Evolutionary conservation across 2,113 vertebrate genomes (phyloP), one percentile per base, ranked within the genome.

Genomic region (Ramphastos sulfuratus): DNA sequence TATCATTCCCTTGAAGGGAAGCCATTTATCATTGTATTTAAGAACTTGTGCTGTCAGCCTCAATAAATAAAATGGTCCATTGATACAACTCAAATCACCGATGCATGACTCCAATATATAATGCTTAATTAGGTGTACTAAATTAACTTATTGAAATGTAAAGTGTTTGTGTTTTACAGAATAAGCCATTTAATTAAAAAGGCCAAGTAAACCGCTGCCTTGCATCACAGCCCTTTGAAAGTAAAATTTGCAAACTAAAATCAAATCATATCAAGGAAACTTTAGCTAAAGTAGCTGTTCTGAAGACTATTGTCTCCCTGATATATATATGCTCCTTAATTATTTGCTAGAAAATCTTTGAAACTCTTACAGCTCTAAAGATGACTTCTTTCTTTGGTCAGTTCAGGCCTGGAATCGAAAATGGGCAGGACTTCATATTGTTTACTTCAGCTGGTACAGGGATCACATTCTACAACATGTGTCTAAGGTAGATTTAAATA

Each of bases 21-120:
- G 77, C 90, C 8, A 97, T 98, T 98, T 96, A 96, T 97, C 96
- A 98, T 63, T 92, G 71, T 93, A 95, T 92, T 95, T 97, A 96
- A 97, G 81, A 97, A 96, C 94, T 96, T 97, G 72, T 64, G 94
- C 83, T 97, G 96, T 98, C 97, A 98, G 78, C 61, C 74, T 95
- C 76, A 2, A 96, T 97, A 97, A 97, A 96, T 94, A 90, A 97
- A 97, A 95, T 33, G 80, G 91, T 93, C 80, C 92, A 83, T 92
- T 97, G 96, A 94, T 96, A 91, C 37, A 94, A 92, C 73, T 96
- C 94, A 90, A 96, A 80, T 92, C 96, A 87, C 55, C 92, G 96
- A 97, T 94, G 96, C 84, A 4, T 91, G 86, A 64, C 74, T 87
- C 78, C 70, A 94, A 96, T 94, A 96, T 96, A 93, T 96, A 96